Evolutionary conservation across 1,140 invertebrate genomes (phyloP), one percentile per base, ranked within the genome.

Genomic region (Drosophila kepulauana): DNA sequence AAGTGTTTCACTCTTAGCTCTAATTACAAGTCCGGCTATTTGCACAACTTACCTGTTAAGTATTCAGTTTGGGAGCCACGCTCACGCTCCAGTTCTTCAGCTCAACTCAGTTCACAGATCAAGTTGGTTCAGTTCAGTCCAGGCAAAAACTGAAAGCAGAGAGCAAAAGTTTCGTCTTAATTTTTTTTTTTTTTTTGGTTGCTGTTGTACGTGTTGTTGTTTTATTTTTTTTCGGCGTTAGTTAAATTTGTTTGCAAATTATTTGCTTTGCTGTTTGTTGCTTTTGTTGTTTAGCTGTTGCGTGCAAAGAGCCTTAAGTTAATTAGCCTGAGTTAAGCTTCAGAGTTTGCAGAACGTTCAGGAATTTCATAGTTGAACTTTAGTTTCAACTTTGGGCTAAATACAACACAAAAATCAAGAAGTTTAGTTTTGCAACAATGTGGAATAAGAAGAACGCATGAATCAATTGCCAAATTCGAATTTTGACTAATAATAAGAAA

Each of bases 221-320:
- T 43, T 45, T 57, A 28, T 43, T 75, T 71, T 51, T 59, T 38
- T 82, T 82, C 43, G 57, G 59, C 49, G 45, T 80, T 78, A 81
- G 81, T 77, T 85, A 72, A 81, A 79, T 82, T 87, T 82, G 79
- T 77, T 77, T 67, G 72, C 70, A 85, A 84, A 81, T 87, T 70
- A 87, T 75, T 82, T 87, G 75, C 75, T 67, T 82, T 80, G n/a
- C 30, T 49, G 30, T 41, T 78, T 67, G 49, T 35, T 69, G 43
- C 59, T 59, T 45, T 63, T 76, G 78, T 52, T 67, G 68, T 65
- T 67, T 59, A 54, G 78, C 28, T 78, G 69, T 56, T 73, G 58
- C 61, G 56, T 78, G 65, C 56, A 77, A 35, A 51, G 43, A 66
- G 73, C 41, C 79, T 79, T 75, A 66, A 79, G 72, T 76, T 86